A percentile compares a stretch with the other conserved stretches of the same genome.
Conservation (phyloP, 2,888 invertebrate species). For the Hyposoter didymator region DNA sequence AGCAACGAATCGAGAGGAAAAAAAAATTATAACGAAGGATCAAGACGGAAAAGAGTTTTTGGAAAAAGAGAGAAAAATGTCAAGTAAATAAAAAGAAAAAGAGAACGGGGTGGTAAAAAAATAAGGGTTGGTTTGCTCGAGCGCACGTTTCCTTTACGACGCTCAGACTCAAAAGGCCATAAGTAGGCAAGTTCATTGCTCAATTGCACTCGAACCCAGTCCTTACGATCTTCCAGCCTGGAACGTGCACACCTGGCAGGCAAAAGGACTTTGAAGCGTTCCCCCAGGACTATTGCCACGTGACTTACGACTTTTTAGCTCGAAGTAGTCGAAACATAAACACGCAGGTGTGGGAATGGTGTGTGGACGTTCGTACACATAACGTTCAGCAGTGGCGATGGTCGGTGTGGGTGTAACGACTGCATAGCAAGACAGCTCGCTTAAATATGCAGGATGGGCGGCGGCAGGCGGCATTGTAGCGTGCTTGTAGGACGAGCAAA, state of each 20-base stretch:
- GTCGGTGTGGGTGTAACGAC: conserved; percentile 78
- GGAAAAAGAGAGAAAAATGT: not conserved
- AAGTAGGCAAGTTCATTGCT: not conserved
- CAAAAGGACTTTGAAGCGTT: not conserved
- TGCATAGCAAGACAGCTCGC: conserved; percentile 82
- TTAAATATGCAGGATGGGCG: conserved; percentile 84
- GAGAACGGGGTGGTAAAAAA: conserved; percentile 12
- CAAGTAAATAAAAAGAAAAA: conserved; percentile 13
- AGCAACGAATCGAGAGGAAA: conserved; percentile 25
- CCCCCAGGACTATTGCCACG: not conserved
- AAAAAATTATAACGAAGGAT: not conserved
- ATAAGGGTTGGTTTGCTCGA: not conserved
- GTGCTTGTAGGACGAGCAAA: conserved; percentile 78
- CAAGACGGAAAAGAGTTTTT: not conserved
- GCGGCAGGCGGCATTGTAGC: conserved; percentile 81
- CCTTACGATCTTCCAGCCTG: not conserved
- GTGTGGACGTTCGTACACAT: conserved; percentile 16
- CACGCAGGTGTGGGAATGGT: conserved; percentile 4
- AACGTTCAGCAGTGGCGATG: conserved; percentile 61
- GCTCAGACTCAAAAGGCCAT: conserved; percentile 6
- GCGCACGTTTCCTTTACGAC: not conserved
- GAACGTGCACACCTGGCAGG: not conserved
- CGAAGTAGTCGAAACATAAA: conserved; percentile 21
- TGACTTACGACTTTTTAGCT: conserved; percentile 8
- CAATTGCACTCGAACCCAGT: not conserved